phyloP scores from a whole-genome alignment of 2,113 vertebrate species.

The Alaudala cheleensis region DNA sequence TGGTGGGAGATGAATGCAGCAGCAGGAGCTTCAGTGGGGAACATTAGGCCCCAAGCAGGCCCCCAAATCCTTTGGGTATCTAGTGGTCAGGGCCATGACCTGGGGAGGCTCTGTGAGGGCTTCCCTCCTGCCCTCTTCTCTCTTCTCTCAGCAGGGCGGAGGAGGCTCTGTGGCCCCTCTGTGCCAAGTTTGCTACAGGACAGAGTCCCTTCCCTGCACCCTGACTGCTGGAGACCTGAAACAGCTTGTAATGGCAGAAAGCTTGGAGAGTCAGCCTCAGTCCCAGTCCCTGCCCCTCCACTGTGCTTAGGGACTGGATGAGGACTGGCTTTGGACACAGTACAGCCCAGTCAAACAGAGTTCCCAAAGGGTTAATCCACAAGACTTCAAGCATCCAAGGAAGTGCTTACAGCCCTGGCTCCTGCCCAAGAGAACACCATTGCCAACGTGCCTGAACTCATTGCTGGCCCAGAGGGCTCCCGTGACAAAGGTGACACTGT shows the following conservation, averaged over 20 bases:
- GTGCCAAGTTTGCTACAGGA: neutral
- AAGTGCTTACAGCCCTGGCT: conserved; percentile 10
- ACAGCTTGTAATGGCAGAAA: neutral
- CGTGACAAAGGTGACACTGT: conserved; percentile 34
- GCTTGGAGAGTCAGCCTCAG: neutral
- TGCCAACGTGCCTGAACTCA: conserved; percentile 19
- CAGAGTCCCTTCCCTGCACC: neutral
- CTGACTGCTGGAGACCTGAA: neutral
- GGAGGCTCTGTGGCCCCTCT: neutral
- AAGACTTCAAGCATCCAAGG: neutral
- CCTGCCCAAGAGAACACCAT: conserved; percentile 25
- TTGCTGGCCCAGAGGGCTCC: neutral
- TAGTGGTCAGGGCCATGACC: neutral
- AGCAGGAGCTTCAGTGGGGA: neutral
- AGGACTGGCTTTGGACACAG: neutral
- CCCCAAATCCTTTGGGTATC: neutral
- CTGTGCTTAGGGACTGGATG: neutral
- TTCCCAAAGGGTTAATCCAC: conserved; percentile 40
- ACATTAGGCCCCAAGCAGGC: accelerated
- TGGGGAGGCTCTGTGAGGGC: neutral
- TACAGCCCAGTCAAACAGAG: neutral
- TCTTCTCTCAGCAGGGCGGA: neutral
- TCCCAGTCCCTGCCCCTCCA: neutral
- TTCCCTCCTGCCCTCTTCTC: neutral
- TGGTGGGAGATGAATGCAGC: neutral